phyloP scores from a whole-genome alignment of 2,888 invertebrate genomes.

The Dromius quadrimaculatus region DNA sequence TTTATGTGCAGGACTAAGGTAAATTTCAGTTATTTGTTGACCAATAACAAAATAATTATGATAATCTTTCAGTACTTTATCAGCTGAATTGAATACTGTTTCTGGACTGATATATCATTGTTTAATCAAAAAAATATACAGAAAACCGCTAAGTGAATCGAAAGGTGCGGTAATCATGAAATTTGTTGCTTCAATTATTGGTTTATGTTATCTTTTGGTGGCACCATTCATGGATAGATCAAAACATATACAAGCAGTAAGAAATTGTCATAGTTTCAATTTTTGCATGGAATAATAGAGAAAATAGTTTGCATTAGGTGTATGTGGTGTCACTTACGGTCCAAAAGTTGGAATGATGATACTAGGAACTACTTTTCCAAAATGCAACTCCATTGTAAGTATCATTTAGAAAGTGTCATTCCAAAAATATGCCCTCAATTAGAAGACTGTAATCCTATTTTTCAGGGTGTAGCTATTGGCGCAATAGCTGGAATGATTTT shows the following conservation, averaged over 20 bases:
- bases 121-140: slow-evolving; percentile 5
- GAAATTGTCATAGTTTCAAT: background rate
- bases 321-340: slow-evolving; percentile 40
- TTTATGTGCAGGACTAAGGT: slow-evolving; percentile 42
- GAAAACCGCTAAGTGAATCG: background rate
- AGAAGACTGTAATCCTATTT: background rate
- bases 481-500: slow-evolving; percentile 8
- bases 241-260: slow-evolving; percentile 3
- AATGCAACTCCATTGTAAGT: slow-evolving; percentile 40
- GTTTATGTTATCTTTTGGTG: slow-evolving; percentile 24
- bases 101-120: slow-evolving; percentile 33
- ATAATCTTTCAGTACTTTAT: slow-evolving; percentile 31
- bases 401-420: background rate
- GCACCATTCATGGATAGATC: slow-evolving; percentile 17
- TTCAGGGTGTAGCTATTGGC: slow-evolving; percentile 26
- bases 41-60: background rate
- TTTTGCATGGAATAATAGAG: background rate
- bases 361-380: slow-evolving; percentile 35
- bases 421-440: background rate
- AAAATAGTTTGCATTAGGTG: slow-evolving; percentile 23
- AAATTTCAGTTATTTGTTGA: background rate
- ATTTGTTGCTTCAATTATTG: slow-evolving; percentile 9
- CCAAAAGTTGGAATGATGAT: slow-evolving; percentile 39
- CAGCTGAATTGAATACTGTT: slow-evolving; percentile 35
- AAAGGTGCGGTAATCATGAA: slow-evolving; percentile 31